Evolutionary conservation across 2,113 vertebrate genomes (phyloP).

Genomic region (Limanda limanda): DNA sequence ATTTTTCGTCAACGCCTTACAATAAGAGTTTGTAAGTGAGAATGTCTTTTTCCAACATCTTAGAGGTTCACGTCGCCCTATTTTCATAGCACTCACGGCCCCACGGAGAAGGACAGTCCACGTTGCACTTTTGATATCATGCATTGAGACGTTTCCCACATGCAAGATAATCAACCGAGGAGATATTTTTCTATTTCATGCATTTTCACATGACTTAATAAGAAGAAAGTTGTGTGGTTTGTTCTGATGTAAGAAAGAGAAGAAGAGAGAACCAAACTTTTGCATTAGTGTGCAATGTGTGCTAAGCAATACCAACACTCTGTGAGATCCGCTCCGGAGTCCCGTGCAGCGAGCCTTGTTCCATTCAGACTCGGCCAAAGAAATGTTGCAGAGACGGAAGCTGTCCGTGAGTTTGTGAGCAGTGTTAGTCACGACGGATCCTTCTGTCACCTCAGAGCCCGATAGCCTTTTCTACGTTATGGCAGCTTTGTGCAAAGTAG

Average conservation of each 20-base stretch:
- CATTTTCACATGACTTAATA: constrained; percentile 49
- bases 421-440: constrained; percentile 64
- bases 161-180: constrained; percentile 76
- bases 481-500: constrained; percentile 71
- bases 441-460: constrained; percentile 63
- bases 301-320: constrained; percentile 76
- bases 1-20: constrained; percentile 76
- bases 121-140: constrained; percentile 76
- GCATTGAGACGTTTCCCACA: constrained; percentile 57
- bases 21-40: constrained; percentile 71
- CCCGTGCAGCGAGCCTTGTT: constrained; percentile 43
- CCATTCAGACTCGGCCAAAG: constrained; percentile 70
- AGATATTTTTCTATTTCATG: constrained; percentile 80
- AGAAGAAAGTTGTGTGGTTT: constrained; percentile 37
- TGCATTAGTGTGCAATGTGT: constrained; percentile 69
- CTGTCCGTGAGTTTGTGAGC: constrained; percentile 26
- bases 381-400: constrained; percentile 45
- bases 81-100: constrained; percentile 59
- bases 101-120: constrained; percentile 59
- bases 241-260: constrained; percentile 12
- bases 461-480: constrained; percentile 59
- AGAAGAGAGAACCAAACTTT: constrained; percentile 58
- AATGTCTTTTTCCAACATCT: constrained; percentile 57
- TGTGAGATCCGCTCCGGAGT: constrained; percentile 55
- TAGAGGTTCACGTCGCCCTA: constrained; percentile 36